Conservation (phyloP, 2,113 vertebrate genomes). For the Plectropomus leopardus region DNA sequence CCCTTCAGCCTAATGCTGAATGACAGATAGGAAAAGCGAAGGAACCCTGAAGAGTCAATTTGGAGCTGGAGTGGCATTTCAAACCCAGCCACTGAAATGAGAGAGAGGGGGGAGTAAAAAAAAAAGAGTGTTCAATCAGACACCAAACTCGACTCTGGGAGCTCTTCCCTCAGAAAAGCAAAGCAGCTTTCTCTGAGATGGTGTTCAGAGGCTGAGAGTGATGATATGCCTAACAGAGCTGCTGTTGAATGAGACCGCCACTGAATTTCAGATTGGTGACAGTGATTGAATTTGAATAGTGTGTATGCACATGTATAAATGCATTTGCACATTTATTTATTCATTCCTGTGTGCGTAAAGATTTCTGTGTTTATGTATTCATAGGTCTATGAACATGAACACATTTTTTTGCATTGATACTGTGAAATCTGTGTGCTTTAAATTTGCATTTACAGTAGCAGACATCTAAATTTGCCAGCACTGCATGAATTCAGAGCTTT, state of each 20-base stretch:
- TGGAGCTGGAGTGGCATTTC: conserved; percentile 75
- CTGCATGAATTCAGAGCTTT: neutral
- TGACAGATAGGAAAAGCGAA: conserved; percentile 71
- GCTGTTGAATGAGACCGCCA: conserved; percentile 29
- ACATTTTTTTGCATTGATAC: neutral
- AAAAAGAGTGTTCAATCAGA: conserved; percentile 54
- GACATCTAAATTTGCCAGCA: neutral
- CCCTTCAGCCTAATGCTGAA: conserved; percentile 70
- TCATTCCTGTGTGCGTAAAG: neutral
- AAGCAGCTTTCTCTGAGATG: conserved; percentile 51
- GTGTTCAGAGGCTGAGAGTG: conserved; percentile 48
- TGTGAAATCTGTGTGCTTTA: neutral
- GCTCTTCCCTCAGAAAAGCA: conserved; percentile 36
- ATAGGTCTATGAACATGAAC: neutral
- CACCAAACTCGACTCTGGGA: conserved; percentile 48
- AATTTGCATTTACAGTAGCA: conserved; percentile 11
- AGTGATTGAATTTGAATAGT: conserved; percentile 36
- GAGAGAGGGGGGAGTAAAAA: conserved; percentile 2
- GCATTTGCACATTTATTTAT: conserved; percentile 40
- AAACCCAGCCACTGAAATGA: conserved; percentile 68
- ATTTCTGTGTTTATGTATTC: conserved; percentile 20
- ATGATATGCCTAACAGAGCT: conserved; percentile 43
- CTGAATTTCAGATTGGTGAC: conserved; percentile 19
- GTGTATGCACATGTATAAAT: conserved; percentile 31
- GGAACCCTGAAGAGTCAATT: conserved; percentile 77